These are phyloP conservation scores for Eretmodus cyanostictus DNA, from an alignment of 2,113 vertebrate species.

Conservation along the genomic window DNA sequence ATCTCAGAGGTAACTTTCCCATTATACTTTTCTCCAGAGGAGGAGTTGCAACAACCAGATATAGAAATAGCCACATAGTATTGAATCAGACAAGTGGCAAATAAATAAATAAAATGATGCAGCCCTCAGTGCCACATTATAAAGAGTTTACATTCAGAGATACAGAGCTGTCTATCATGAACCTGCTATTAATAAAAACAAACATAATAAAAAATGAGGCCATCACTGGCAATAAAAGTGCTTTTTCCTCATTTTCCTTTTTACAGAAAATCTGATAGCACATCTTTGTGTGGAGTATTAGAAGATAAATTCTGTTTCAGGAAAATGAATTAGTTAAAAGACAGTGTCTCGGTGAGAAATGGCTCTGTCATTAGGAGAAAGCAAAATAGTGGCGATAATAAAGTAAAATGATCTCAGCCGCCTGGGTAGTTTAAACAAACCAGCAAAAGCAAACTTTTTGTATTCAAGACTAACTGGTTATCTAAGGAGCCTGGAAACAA, in stretches of 20 bases:
- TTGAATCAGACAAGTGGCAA: constrained; percentile 4
- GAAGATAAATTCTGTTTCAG: constrained; percentile 59
- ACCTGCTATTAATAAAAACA: not conserved
- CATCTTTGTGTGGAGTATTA: constrained; percentile 27
- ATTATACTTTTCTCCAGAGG: not conserved
- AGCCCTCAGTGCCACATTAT: constrained; percentile 4
- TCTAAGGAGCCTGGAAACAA: not conserved
- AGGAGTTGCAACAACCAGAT: not conserved
- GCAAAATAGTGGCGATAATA: constrained; percentile 53
- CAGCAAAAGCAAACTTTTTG: not conserved
- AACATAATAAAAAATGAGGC: not conserved
- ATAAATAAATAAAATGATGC: constrained; percentile 16
- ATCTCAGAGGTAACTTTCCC: not conserved
- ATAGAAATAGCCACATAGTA: not conserved
- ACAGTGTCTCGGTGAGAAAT: constrained; percentile 62
- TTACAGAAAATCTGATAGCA: constrained; percentile 17
- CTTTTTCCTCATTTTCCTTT: not conserved
- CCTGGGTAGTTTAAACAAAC: not conserved
- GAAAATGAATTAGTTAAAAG: constrained; percentile 68
- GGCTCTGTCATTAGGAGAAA: constrained; percentile 58
- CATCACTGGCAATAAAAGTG: constrained; percentile 7
- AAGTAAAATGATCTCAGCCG: constrained; percentile 52
- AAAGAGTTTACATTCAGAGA: constrained; percentile 27
- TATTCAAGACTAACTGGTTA: not conserved
- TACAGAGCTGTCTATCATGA: constrained; percentile 15